These are phyloP conservation scores for Xylophagus ater DNA, from an alignment of 2,888 invertebrate species.

Conservation along the genomic window DNA sequence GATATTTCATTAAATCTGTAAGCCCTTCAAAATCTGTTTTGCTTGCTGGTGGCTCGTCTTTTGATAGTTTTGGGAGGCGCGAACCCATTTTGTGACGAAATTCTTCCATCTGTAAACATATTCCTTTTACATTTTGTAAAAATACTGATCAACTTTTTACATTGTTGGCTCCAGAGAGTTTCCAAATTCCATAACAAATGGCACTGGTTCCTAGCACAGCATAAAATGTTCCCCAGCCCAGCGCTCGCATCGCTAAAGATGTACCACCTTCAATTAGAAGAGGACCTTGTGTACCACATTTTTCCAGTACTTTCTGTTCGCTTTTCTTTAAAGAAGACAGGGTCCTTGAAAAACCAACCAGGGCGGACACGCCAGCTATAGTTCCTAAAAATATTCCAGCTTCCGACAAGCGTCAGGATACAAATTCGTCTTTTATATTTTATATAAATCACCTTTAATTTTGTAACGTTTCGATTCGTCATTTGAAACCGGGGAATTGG, in stretches of 20 bases:
- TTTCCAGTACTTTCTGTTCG: conserved; percentile 67
- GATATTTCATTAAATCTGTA: conserved; percentile 72
- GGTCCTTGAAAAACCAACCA: conserved; percentile 72
- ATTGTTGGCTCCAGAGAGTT: conserved; percentile 73
- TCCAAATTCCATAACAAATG: conserved; percentile 76
- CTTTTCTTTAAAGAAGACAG: conserved; percentile 64
- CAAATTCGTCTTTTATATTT: too few species aligned
- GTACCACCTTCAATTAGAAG: conserved; percentile 67
- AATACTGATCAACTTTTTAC: conserved; percentile 41
- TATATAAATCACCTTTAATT: conserved; percentile 9
- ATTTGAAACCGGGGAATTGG: too few species aligned
- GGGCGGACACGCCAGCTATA: conserved; percentile 56
- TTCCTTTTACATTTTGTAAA: neutral
- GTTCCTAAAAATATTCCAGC: conserved; percentile 35
- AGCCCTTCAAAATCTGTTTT: conserved; percentile 79
- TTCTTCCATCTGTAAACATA: conserved; percentile 55
- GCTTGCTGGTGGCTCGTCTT: conserved; percentile 65
- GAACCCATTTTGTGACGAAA: conserved; percentile 72
- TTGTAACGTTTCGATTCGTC: too few species aligned
- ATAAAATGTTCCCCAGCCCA: conserved; percentile 80
- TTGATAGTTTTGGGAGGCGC: conserved; percentile 62
- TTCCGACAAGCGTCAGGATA: conserved; percentile 13
- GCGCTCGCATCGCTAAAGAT: conserved; percentile 66
- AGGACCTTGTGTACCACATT: conserved; percentile 52
- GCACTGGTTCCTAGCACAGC: conserved; percentile 75